Base-by-base conservation (phyloP, 92 coral and sea anemone genomes). In the Palythoa caribaeorum region DNA sequence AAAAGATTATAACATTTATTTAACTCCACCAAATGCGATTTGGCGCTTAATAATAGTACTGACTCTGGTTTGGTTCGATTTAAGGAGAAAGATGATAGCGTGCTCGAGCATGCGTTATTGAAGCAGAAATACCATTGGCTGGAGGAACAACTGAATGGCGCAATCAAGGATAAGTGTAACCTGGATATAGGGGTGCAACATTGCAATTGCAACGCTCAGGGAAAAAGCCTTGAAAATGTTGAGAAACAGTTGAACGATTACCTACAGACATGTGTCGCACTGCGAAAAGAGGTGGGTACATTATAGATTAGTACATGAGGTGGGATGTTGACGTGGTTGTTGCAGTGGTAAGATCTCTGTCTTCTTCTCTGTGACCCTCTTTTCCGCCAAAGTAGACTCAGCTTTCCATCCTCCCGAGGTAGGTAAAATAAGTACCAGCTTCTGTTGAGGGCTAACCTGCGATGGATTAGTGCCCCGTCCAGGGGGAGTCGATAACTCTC, bases 71-170 rank as follows among this genome's bases (percentile, higher is more conserved):
- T 59, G 38, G 0, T 47, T 21, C 9, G 13, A 21, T 14, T 60
- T 7, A 15, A 78, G 84, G 84, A 78, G 84, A 78, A 55, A n/a
- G 12, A 55, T 57, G 84, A 78, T 52, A 57, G 54, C 11, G 84
- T 57, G 35, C 71, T 37, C 70, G 71, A 78, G 71, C 14, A 28
- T 17, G 84, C 70, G n/a, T 51, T 78, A 51, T 6, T 78, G 36
- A 78, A 14, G 71, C 84, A 78, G 71, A 57, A 36, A 55, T 59
- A 57, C 84, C 62, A 37, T 7, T 52, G 70, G 36, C 50, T 78
- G 7, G 84, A 78, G 84, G 71, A 55, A 7, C 70, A 78, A 38
- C 84, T 78, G 8, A 9, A 55, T 15, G 70, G 38, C 15, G 84
- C 52, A n/a, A 60, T 78, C 69, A 78, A 78, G 47, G 84, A 78